Conservation (phyloP, 2,797 vertebrate species). For the Hippopotamyrus pictus region DNA sequence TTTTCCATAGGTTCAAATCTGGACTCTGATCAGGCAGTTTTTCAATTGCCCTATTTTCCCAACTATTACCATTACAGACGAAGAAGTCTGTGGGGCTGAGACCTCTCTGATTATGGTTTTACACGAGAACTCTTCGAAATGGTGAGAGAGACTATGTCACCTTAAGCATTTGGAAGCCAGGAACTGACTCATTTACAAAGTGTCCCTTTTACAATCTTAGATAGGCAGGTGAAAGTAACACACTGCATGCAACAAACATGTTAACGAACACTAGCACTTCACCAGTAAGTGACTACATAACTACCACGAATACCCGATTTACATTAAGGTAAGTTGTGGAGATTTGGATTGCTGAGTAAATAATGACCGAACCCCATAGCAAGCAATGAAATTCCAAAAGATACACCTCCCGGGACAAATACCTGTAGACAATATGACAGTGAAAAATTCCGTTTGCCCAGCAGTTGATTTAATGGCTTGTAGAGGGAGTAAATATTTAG, state of each 20-base stretch:
- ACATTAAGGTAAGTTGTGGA: neutral
- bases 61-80: neutral
- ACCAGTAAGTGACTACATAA: neutral
- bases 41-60: neutral
- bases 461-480: neutral
- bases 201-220: neutral
- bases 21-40: neutral
- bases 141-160: neutral
- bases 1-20: neutral
- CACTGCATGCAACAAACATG: neutral
- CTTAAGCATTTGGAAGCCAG: neutral
- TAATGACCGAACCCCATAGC: neutral
- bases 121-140: neutral
- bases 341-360: neutral
- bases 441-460: neutral
- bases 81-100: neutral
- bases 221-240: neutral
- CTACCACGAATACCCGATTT: neutral
- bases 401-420: neutral
- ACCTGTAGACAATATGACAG: neutral
- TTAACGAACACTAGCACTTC: neutral
- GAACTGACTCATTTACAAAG: neutral
- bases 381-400: neutral
- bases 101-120: neutral
- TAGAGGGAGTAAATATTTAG: conserved; percentile 1